These are phyloP conservation scores for Lepidocolaptes lacrymiger DNA, from an alignment of 2,797 vertebrate species.

Conservation along the genomic window DNA sequence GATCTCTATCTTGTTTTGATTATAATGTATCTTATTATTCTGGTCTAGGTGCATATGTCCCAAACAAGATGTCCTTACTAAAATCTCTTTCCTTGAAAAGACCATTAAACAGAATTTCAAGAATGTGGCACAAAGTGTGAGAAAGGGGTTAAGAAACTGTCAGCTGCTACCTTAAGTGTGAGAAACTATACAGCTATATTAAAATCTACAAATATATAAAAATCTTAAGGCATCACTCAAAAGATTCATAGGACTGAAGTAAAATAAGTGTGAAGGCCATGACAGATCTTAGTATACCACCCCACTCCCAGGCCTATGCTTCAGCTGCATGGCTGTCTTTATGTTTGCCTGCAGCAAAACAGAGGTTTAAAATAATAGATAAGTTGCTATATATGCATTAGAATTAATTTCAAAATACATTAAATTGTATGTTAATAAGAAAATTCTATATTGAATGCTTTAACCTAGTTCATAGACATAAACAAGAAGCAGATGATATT, in stretches of 20 bases:
- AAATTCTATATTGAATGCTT: background rate
- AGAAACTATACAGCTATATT: too few species aligned
- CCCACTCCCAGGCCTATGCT: background rate
- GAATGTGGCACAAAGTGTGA: too few species aligned
- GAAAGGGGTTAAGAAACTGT: too few species aligned
- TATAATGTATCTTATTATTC: too few species aligned
- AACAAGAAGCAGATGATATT: background rate
- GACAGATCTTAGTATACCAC: background rate
- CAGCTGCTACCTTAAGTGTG: too few species aligned
- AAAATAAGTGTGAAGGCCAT: background rate
- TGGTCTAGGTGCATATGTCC: too few species aligned
- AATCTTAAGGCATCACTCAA: background rate
- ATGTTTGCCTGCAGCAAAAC: background rate
- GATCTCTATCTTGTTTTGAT: too few species aligned
- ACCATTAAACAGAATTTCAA: too few species aligned
- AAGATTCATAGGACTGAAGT: background rate
- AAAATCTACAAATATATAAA: too few species aligned
- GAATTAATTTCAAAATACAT: background rate
- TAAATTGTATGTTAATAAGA: background rate
- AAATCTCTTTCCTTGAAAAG: too few species aligned
- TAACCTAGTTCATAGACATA: background rate
- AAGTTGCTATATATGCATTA: background rate
- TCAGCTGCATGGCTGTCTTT: background rate
- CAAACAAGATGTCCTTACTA: too few species aligned
- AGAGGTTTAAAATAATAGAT: constrained; percentile 9